Base-by-base conservation (phyloP, 2,113 vertebrate genomes). In the Ranitomeya variabilis region DNA sequence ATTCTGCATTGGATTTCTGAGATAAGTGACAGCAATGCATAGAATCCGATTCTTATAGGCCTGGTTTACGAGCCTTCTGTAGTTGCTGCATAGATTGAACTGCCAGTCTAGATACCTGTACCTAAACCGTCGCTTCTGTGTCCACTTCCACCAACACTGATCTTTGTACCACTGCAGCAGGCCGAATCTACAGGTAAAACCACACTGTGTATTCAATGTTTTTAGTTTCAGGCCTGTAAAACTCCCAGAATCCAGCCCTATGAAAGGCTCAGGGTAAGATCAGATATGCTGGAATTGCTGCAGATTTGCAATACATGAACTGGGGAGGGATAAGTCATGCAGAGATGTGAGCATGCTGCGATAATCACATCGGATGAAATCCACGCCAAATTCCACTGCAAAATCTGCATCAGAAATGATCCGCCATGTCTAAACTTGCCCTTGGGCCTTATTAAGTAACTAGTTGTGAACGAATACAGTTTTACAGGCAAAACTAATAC, bases 71-170 rank as follows among this genome's bases (percentile, higher is more conserved):
- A 55, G 82, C 66, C 45, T 26, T 84, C n/a, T 84, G 82, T 69
- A 71, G 21, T 66, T 84, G 64, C 82, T 84, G 66, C 82, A 84
- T 52, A 55, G 15, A 66, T 84, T 84, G 82, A n/a, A 69, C 82
- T 84, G 66, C n/a, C 82, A 84, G 45, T 67, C 82, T 66, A 51
- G 19, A 69, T 45, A 83, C 81, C 81, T 83, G 64, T 51, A 59
- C 52, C 51, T 54, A 71, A 66, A 55, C 45, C 45, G 10, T 84
- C n/a, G 45, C 82, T 84, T 84, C 52, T 84, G 3, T 84, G 31
- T 55, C 82, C 67, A 52, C 64, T 51, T 84, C 52, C 37, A 52
- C 82, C 52, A 79, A 54, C 51, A 21, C 51, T 59, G 6, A 80
- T 80, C 78, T 15, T n/a, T 45, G 16, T 67, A 66, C 12, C 81